Base-by-base conservation (phyloP, 2,113 vertebrate species). In the Tetrax tetrax region DNA sequence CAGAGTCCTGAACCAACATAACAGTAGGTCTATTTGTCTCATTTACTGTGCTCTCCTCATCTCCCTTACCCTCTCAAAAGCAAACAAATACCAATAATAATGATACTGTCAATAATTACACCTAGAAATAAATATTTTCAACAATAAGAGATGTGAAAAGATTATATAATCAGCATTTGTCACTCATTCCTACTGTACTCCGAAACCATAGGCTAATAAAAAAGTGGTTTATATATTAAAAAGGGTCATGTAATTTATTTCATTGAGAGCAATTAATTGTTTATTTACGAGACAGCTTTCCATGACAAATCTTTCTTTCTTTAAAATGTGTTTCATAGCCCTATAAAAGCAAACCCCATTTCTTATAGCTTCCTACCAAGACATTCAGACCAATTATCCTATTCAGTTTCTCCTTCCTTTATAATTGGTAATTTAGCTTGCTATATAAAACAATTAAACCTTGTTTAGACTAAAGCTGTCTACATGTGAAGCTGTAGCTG, bases 361-460 rank as follows among this genome's bases (percentile, higher is more conserved):
- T 74, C 89, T 71, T 89, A 56, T 4, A 93, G 33, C 27, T 86
- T 90, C 81, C 48, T 78, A 93, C 79, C 70, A 94, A 93, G 53
- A 81, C 31, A 69, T 90, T 83, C 53, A 80, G 66, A 94, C 51
- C 70, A 96, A 95, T 87, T 76, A 95, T 82, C 25, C 76, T 66
- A 83, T 50, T 95, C 75, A 92, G 48, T 6, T 53, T 87, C 82
- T 70, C 16, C 27, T 56, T 95, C 95, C 63, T 83, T 79, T 70
- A n/a, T 83, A 96, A 93, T 22, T 80, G 68, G 54, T 79, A 90
- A 94, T 96, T 88, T 87, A 75, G 45, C 56, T 64, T 83, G 31
- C 50, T 91, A 43, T 69, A 85, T 75, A 96, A 97, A 95, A 87
- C 31, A 92, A 72, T 94, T 95, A 91, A 90, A 89, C 33, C 45